A percentile compares a stretch with the other conserved stretches of the same genome.
phyloP scores from a whole-genome alignment of 1,140 invertebrate species.

The Philaenus spumarius region DNA sequence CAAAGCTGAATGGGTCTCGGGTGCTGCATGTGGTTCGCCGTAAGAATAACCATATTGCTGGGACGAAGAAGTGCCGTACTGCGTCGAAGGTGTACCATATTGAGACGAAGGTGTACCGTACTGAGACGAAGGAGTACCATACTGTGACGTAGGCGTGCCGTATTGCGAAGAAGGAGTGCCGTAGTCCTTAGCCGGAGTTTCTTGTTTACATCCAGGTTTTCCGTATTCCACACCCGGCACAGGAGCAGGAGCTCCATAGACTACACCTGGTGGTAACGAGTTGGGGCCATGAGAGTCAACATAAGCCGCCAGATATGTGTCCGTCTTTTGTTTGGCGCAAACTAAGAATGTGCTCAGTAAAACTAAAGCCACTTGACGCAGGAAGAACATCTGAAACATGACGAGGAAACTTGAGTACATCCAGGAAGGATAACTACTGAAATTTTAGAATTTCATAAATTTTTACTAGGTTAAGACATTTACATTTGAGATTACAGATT shows the following conservation, averaged over 20 bases:
- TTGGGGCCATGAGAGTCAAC: not conserved
- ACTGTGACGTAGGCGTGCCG: not conserved
- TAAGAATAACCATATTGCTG: not conserved
- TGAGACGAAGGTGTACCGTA: not conserved
- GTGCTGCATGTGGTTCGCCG: not conserved
- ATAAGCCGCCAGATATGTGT: slow-evolving; percentile 7
- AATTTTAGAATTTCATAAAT: no score
- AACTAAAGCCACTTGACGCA: no score
- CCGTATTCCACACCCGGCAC: not conserved
- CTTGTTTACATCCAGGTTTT: not conserved
- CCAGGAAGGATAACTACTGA: no score
- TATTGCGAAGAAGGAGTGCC: not conserved
- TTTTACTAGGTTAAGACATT: no score
- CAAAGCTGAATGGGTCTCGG: not conserved
- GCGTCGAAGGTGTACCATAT: not conserved
- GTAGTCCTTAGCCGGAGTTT: not conserved
- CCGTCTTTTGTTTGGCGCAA: not conserved
- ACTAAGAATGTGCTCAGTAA: no score
- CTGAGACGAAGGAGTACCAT: not conserved
- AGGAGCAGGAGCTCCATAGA: not conserved
- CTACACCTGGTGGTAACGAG: not conserved
- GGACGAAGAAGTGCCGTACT: not conserved
- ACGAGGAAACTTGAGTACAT: no score
- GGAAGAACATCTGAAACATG: no score
- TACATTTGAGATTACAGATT: no score